Evolutionary conservation across 2,797 vertebrate species (phyloP).

Genomic region (Coccyzus lansbergi): DNA sequence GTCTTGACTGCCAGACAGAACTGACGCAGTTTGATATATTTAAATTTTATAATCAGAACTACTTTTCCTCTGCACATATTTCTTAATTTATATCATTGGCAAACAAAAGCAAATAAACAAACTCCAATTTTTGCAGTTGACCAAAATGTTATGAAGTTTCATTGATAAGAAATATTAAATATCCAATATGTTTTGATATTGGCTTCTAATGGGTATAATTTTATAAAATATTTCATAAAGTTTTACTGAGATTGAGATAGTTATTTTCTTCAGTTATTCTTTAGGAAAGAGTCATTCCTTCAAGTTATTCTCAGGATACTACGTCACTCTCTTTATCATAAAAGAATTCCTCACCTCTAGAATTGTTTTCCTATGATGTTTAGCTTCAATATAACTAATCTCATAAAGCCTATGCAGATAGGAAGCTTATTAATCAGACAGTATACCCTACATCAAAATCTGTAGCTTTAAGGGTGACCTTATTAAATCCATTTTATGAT

Average conservation of each 20-base stretch:
- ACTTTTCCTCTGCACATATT: not conserved
- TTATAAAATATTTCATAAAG: not conserved
- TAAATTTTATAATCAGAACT: not conserved
- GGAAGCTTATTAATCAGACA: no score
- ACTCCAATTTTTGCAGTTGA: not conserved
- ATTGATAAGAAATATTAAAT: not conserved
- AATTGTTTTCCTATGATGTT: no score
- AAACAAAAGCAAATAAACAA: not conserved
- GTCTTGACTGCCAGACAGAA: not conserved
- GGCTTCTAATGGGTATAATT: not conserved
- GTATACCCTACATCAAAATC: no score
- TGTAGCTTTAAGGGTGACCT: no score
- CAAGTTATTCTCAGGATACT: not conserved
- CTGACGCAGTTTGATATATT: not conserved
- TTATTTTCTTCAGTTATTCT: not conserved
- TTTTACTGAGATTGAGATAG: not conserved
- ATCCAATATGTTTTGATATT: no score
- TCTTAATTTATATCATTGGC: not conserved
- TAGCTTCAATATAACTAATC: no score
- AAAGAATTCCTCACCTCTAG: no score
- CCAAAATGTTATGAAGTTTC: not conserved
- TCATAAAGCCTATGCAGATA: no score
- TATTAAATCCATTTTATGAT: no score
- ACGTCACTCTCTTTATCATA: not conserved
- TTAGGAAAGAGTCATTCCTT: not conserved